phyloP scores from a whole-genome alignment of 2,888 invertebrate species.

The Metallyticus violacea region DNA sequence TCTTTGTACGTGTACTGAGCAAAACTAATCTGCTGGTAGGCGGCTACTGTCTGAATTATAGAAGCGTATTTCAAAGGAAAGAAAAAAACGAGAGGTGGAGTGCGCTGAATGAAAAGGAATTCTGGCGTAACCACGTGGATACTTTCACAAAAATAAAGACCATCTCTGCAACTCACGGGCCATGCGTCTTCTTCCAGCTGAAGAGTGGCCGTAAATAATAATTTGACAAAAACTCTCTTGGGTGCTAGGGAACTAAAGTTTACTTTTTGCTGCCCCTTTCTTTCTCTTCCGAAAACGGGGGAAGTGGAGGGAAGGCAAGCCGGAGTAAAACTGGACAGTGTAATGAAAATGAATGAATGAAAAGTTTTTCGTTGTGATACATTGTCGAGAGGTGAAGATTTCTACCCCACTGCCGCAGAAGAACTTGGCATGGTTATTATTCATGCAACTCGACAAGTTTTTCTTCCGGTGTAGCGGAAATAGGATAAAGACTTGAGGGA shows the following conservation, averaged over 20 bases:
- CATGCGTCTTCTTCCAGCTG: neutral
- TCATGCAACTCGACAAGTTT: neutral
- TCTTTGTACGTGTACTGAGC: no score
- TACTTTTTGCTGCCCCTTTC: no score
- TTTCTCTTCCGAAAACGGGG: neutral
- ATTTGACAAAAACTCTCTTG: neutral
- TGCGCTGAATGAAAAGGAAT: neutral
- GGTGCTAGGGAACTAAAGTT: neutral
- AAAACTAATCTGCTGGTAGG: no score
- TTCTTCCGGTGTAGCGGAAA: no score
- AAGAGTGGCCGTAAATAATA: neutral
- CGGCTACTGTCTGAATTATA: no score
- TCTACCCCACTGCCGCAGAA: neutral
- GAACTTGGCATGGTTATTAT: neutral
- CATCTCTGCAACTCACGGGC: neutral
- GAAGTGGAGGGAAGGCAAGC: no score
- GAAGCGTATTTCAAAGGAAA: neutral
- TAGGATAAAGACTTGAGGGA: neutral
- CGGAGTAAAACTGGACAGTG: neutral
- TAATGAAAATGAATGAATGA: neutral
- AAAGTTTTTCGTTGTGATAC: neutral
- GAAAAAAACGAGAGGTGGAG: no score
- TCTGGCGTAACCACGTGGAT: neutral
- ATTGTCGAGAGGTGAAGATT: neutral
- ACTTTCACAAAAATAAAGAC: neutral